Conservation (phyloP, 2,113 vertebrate genomes). For the Tylochromis polylepis region DNA sequence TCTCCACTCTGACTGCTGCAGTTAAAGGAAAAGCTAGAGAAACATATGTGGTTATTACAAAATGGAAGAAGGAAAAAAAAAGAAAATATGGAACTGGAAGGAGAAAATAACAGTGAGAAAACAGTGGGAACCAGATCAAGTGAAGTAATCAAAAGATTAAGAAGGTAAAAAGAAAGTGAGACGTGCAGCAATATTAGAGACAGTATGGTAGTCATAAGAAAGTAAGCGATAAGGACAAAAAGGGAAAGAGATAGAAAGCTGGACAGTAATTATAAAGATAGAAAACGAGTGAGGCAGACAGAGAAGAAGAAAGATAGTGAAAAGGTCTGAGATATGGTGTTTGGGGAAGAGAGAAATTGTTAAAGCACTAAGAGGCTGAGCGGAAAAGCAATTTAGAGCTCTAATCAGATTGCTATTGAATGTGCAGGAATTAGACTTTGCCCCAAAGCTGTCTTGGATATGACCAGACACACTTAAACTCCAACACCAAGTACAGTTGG, state of each 20-base stretch:
- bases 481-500: slow-evolving; percentile 10
- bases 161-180: not conserved
- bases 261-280: slow-evolving; percentile 42
- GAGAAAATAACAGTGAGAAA: not conserved
- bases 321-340: slow-evolving; percentile 33
- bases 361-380: slow-evolving; percentile 62
- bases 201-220: not conserved
- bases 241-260: not conserved
- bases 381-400: slow-evolving; percentile 66
- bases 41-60: not conserved
- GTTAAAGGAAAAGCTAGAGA: not conserved
- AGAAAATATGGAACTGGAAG: not conserved
- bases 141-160: not conserved
- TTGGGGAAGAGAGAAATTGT: slow-evolving; percentile 16
- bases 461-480: slow-evolving; percentile 24
- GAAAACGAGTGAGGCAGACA: not conserved
- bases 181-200: not conserved
- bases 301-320: slow-evolving; percentile 7
- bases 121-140: not conserved
- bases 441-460: slow-evolving; percentile 31
- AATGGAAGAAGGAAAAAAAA: not conserved
- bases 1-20: not conserved
- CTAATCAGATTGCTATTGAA: slow-evolving; percentile 71
- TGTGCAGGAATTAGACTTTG: slow-evolving; percentile 54
- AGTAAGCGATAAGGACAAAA: not conserved